phyloP scores from a whole-genome alignment of 2,888 invertebrate genomes.

The Protonemura montana region DNA sequence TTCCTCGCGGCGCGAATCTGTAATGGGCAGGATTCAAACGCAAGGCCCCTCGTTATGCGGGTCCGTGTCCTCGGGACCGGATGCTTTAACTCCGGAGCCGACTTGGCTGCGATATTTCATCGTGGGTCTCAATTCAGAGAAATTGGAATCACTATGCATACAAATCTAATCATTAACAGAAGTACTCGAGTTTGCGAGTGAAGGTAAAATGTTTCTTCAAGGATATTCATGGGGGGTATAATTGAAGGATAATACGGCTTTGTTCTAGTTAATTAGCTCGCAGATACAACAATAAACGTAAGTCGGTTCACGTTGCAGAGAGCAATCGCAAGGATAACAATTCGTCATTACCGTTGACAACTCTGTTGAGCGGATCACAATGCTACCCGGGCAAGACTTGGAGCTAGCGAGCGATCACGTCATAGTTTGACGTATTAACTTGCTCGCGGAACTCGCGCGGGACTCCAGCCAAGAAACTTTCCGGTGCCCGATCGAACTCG shows the following conservation, averaged over 20 bases:
- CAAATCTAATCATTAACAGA: conserved; percentile 27
- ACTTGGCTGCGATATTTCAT: neutral
- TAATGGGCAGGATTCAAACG: neutral
- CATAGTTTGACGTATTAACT: conserved; percentile 30
- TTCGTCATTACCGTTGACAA: conserved; percentile 7
- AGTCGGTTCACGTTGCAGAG: conserved; percentile 31
- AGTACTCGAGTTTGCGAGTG: neutral
- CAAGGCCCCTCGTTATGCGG: neutral
- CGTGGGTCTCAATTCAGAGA: neutral
- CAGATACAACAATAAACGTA: conserved; percentile 15
- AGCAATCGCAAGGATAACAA: conserved; percentile 29
- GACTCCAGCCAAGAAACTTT: conserved; percentile 27
- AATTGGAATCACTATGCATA: neutral
- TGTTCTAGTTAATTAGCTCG: conserved; percentile 25
- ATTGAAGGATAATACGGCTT: conserved; percentile 33
- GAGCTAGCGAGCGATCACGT: conserved; percentile 9
- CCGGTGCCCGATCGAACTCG: conserved; percentile 21
- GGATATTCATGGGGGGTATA: conserved; percentile 20
- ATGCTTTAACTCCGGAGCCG: neutral
- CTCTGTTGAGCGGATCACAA: conserved; percentile 22
- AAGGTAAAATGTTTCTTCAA: conserved; percentile 19
- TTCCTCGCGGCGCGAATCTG: neutral
- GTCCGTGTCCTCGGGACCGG: neutral
- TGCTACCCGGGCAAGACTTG: neutral
- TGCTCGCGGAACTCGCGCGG: neutral